Conservation (phyloP, 23 tunicate species). For the Halocynthia aurantium region DNA sequence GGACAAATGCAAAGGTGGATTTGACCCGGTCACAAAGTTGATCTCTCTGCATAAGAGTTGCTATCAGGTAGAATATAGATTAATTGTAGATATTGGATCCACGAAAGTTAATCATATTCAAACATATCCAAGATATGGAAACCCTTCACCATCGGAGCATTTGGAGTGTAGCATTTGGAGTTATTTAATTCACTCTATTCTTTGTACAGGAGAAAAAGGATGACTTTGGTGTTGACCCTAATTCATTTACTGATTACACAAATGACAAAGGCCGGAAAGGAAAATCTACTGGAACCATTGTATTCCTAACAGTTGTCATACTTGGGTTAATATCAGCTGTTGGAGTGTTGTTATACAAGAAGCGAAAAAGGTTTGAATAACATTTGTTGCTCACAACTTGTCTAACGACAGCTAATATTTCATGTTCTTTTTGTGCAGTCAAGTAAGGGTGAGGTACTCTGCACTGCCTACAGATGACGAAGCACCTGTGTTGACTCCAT, state of each 20-base stretch:
- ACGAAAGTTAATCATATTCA: background rate
- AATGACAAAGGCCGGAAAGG: background rate
- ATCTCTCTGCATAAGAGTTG: constrained; percentile 40
- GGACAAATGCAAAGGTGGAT: constrained; percentile 78
- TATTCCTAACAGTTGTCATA: constrained; percentile 41
- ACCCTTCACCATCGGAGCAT: background rate
- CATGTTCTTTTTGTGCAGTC: background rate
- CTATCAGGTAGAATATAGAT: constrained; percentile 23
- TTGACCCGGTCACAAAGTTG: constrained; percentile 25
- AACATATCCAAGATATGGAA: too few relatives aligned
- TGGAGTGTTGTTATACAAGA: constrained; percentile 21
- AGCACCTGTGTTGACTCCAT: background rate
- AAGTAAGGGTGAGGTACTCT: constrained; percentile 7
- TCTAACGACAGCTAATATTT: background rate
- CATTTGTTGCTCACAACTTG: background rate
- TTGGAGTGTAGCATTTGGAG: background rate
- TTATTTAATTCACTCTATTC: constrained; percentile 4
- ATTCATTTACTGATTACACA: constrained; percentile 24
- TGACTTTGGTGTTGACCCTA: constrained; percentile 57
- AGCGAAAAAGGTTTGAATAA: constrained; percentile 27
- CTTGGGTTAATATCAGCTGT: constrained; percentile 27
- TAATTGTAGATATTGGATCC: background rate
- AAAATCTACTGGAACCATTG: constrained; percentile 25
- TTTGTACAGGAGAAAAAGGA: constrained; percentile 27
- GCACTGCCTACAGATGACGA: constrained; percentile 12